phyloP scores from a whole-genome alignment of 2,113 vertebrate species.

The Gobius niger region DNA sequence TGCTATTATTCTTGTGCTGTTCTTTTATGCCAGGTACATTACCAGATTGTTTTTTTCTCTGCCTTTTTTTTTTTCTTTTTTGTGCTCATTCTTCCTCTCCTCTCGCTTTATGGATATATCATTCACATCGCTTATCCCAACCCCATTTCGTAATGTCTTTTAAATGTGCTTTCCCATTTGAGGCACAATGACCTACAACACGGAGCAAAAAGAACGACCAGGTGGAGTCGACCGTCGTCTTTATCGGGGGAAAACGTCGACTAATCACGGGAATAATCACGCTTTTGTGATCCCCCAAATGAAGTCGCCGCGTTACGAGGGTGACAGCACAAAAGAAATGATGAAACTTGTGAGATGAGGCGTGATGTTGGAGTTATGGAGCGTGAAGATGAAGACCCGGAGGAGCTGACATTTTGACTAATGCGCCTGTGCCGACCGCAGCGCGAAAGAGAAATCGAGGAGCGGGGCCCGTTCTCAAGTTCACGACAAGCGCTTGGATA shows the following conservation, averaged over 20 bases:
- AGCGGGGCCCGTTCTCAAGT: neutral
- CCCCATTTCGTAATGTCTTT: slow-evolving; percentile 36
- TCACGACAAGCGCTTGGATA: slow-evolving; percentile 19
- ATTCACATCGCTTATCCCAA: slow-evolving; percentile 25
- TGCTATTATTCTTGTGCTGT: neutral
- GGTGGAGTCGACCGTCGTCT: slow-evolving; percentile 12
- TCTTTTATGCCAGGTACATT: slow-evolving; percentile 11
- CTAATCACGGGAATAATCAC: slow-evolving; percentile 59
- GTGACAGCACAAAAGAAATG: slow-evolving; percentile 37
- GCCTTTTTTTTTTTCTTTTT: neutral
- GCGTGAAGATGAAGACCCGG: slow-evolving; percentile 67
- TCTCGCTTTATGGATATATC: slow-evolving; percentile 14
- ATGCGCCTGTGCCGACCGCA: slow-evolving; percentile 41
- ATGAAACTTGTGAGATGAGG: slow-evolving; percentile 58
- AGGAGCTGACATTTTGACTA: slow-evolving; percentile 70
- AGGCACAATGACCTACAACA: slow-evolving; percentile 19
- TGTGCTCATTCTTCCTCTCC: neutral
- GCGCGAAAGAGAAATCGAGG: slow-evolving; percentile 18
- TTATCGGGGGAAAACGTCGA: slow-evolving; percentile 46
- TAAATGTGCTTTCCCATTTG: slow-evolving; percentile 34
- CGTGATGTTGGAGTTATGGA: slow-evolving; percentile 62
- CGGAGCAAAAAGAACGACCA: slow-evolving; percentile 22
- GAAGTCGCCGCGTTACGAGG: slow-evolving; percentile 30
- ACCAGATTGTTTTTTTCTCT: neutral
- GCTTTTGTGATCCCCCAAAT: slow-evolving; percentile 19